A percentile compares a stretch with the other conserved stretches of the same genome.
These are phyloP conservation scores for Labrus mixtus DNA, from an alignment of 2,113 vertebrate genomes.

Conservation along the genomic window DNA sequence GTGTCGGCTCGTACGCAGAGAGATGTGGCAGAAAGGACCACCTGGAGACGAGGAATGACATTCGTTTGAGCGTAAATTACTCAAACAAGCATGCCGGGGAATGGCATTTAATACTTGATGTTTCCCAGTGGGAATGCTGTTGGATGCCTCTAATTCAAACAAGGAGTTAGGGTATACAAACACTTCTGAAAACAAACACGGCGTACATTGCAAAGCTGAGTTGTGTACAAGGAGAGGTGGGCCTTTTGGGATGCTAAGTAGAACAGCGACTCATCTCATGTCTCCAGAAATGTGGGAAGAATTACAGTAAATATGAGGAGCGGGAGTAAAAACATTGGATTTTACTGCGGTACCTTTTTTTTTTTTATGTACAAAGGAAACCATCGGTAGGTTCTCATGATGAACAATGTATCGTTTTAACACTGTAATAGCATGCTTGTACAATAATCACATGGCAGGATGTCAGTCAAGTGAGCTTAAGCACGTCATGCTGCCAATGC, in stretches of 20 bases:
- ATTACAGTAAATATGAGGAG: not conserved
- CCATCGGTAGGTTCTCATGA: not conserved
- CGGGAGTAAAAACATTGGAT: not conserved
- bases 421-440: too few species aligned
- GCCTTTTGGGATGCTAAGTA: constrained; percentile 67
- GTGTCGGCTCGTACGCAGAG: constrained; percentile 61
- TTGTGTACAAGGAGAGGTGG: constrained; percentile 32
- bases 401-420: too few species aligned
- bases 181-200: constrained; percentile 70
- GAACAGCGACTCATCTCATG: constrained; percentile 49
- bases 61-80: constrained; percentile 81
- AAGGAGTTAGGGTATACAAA: constrained; percentile 64
- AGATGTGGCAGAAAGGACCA: constrained; percentile 76
- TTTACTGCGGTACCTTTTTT: not conserved
- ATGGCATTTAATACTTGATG: constrained; percentile 75
- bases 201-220: constrained; percentile 12
- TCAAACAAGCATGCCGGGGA: constrained; percentile 77
- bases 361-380: not conserved
- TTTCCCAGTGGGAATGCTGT: constrained; percentile 68
- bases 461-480: too few species aligned
- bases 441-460: too few species aligned
- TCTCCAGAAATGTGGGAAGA: constrained; percentile 19
- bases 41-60: constrained; percentile 79
- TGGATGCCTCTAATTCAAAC: constrained; percentile 71
- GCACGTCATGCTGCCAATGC: too few species aligned